A percentile compares a stretch with the other conserved stretches of the same genome.
Conservation (phyloP, 2,888 invertebrate species). For the Volucella bombylans region DNA sequence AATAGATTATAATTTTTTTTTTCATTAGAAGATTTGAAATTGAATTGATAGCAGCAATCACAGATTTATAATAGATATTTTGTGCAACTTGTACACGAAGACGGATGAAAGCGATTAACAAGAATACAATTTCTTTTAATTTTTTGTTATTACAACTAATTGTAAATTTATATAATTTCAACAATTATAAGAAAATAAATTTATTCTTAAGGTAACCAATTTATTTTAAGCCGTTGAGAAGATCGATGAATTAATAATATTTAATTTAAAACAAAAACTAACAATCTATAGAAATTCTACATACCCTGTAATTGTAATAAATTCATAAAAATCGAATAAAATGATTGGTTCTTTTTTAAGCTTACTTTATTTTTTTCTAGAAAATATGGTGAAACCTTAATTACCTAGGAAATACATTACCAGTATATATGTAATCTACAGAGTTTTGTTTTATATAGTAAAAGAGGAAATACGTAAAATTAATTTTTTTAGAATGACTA, state of each 20-base stretch:
- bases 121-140: constrained; percentile 23
- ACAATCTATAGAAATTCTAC: constrained; percentile 8
- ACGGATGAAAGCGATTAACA: constrained; percentile 53
- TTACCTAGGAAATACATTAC: not conserved
- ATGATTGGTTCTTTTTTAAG: constrained; percentile 6
- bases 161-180: constrained; percentile 11
- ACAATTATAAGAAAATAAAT: not conserved
- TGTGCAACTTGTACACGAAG: constrained; percentile 64
- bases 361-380: not conserved
- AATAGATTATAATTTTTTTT: not conserved
- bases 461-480: too few species aligned
- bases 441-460: too few species aligned
- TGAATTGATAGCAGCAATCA: constrained; percentile 73
- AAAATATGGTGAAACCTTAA: constrained; percentile 44
- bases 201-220: not conserved
- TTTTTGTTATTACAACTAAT: constrained; percentile 10
- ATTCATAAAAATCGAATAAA: constrained; percentile 23
- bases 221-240: not conserved
- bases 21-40: constrained; percentile 49
- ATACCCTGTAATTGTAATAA: constrained; percentile 58
- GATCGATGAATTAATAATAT: constrained; percentile 23
- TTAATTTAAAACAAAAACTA: constrained; percentile 26
- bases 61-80: constrained; percentile 68
- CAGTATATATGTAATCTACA: too few species aligned
- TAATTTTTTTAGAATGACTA: too few species aligned